Base-by-base conservation (phyloP, 2,888 invertebrate species). In the Miltochrista miniata region DNA sequence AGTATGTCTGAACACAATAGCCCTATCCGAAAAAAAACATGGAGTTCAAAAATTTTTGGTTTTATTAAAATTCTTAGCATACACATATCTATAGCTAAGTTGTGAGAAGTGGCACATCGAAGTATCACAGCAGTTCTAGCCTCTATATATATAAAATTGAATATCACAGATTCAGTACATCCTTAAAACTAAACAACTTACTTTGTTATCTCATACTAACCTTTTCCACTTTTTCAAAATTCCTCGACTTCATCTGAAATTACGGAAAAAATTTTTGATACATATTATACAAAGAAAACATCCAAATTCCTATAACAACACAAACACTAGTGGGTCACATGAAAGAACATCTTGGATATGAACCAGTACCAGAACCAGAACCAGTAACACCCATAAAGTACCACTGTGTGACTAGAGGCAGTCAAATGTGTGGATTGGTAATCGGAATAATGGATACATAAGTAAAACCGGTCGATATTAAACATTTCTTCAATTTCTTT, bases 181-280 rank as follows among this genome's bases (percentile, higher is more conserved):
- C 31, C 56, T 52, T 48, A 31, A 29, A 14, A 12, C 14, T 45
- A 51, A 55, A 36, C 41, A 56, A 74, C 76, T 80, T 82, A 84
- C 61, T 5, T 54, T 70, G 48, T 45, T 49, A 52, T 33, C 8
- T 34, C 8, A 73, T 89, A 94, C 95, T 93, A 94, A 98, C 98
- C 96, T 99, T 98, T 94, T 99, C 99, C 38, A 99, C 99, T 83
- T 96, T 96, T 88, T 99, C 99, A 93, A 97, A 99, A 92, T 98
- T 98, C 86, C 98, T 94, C 67, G 96, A 95, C 87, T 98, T 98
- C 95, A 99, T 97, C 98, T 98, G 95, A 95, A 95, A 57, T 29
- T 1, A n/a, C n/a, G n/a, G 12, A 31, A 14, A 9, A n/a, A 30
- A 37, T n/a, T n/a, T n/a, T n/a, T n/a, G n/a, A n/a, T n/a, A n/a